Conservation (phyloP, 2,888 invertebrate genomes). For the Heliconius cydno region DNA sequence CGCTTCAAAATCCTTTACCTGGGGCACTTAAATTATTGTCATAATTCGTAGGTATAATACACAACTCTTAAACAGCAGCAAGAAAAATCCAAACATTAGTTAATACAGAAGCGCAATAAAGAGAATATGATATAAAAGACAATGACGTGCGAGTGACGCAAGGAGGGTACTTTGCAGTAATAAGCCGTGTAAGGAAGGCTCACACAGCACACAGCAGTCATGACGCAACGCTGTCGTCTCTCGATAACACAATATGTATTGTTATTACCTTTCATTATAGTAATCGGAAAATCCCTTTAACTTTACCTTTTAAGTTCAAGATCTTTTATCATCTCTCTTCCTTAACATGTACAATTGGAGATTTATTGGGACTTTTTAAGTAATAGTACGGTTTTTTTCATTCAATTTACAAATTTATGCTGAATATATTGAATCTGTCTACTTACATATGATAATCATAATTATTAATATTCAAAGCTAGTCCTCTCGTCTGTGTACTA, state of each 20-base stretch:
- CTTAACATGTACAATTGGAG: not conserved
- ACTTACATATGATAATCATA: too few species aligned
- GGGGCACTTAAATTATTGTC: too few species aligned
- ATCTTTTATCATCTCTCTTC: not conserved
- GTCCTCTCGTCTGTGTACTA: too few species aligned
- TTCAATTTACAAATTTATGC: too few species aligned
- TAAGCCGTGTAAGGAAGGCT: conserved; percentile 18
- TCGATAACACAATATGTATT: conserved; percentile 2
- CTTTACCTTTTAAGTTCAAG: conserved; percentile 9
- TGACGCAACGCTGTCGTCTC: conserved; percentile 11
- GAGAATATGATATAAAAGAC: conserved; percentile 11
- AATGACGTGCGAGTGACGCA: conserved; percentile 2
- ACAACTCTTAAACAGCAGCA: too few species aligned
- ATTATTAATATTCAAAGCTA: too few species aligned
- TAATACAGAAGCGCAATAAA: not conserved
- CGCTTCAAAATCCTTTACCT: too few species aligned
- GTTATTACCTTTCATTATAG: not conserved
- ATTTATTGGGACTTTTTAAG: too few species aligned
- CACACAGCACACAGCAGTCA: not conserved
- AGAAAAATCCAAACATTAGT: too few species aligned
- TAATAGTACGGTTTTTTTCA: too few species aligned
- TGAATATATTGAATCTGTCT: too few species aligned
- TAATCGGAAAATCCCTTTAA: not conserved
- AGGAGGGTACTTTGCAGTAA: not conserved
- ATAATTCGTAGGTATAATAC: too few species aligned